Evolutionary conservation across 1,140 invertebrate genomes (phyloP), one percentile per base, ranked within the genome.

Genomic region (Bilobella aurantiaca): DNA sequence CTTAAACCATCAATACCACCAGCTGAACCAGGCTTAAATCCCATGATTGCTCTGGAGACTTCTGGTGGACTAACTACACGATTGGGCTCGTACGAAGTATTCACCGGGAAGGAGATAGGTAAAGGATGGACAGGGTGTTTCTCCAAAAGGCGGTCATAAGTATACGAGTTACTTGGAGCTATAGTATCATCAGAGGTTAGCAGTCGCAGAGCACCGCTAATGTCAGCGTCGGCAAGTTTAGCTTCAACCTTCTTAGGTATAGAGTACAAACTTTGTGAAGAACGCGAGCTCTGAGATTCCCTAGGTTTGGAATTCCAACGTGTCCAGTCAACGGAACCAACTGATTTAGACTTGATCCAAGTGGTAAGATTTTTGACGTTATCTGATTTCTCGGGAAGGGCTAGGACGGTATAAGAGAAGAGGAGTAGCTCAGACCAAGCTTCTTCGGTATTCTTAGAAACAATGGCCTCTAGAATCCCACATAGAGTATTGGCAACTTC

Each of bases 311-410:
- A 23, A 3, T 29, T 30, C n/a, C 14, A 42, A 16, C 14, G 3
- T 37, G 3, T 21, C 18, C 14, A 28, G n/a, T 58, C 2, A 29
- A 3, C 31, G 16, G 5, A 8, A 23, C 62, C 57, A 14, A 3
- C 46, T 3, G 21, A 14, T 8, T n/a, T 8, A 8, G n/a, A 12
- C 27, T 58, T 57, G 8, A 64, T 28, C 30, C 56, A 64, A n/a
- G 49, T 64, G 25, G 63, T 64, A 3, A 64, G 63, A 27, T 64
- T 64, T n/a, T 60, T 57, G n/a, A 64, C 63, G 8, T 58, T 34
- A 25, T 59, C 49, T 2, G 12, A 12, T 59, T 57, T 64, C 16
- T 34, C n/a, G 5, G 63, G 63, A 8, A 64, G 49, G 8, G 53
- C 3, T 14, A 64, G 29, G 14, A 64, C 63, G n/a, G 2, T 8